Evolutionary conservation across 2,113 vertebrate genomes (phyloP), one percentile per base, ranked within the genome.

Genomic region (Scophthalmus maximus): DNA sequence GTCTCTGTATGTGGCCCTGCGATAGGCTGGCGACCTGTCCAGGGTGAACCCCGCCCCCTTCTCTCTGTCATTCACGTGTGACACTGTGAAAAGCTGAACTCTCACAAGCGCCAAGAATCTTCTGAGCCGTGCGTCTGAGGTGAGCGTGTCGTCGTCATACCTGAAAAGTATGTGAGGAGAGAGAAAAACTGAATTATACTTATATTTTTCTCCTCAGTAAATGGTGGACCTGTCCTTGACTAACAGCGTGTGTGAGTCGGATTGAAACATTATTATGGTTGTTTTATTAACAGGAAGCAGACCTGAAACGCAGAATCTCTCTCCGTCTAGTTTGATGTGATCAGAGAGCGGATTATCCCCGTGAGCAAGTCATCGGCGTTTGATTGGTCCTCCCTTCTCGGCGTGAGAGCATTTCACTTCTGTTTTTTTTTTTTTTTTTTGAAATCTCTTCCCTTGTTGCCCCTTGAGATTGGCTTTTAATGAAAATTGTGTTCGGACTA

Each of bases 391-490:
- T n/a, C n/a, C 29, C n/a, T 20, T 52, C 78, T 38, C 50, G 47
- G 73, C 50, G 70, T 29, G 8, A 51, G 34, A 69, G 30, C 32
- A 49, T 75, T 75, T 75, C 4, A 22, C 36, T n/a, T n/a, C n/a
- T 51, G 44, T 77, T 62, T 68, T 26, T n/a, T n/a, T n/a, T n/a
- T n/a, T n/a, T n/a, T n/a, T n/a, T n/a, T n/a, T n/a, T n/a, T n/a
- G n/a, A n/a, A n/a, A 57, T 81, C 73, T 75, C 9, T 58, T 57
- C 6, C n/a, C 20, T 56, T 53, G 57, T 66, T 62, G 14, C 32
- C 53, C 22, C 69, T 76, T 73, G 34, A 58, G 70, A 65, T 69
- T 73, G 52, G 1, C 22, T 66, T 65, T 66, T 42, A 40, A 70
- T 59, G 17, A 71, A 73, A 76, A 52, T 20, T 50, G 38, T 59